Base-by-base conservation (phyloP, 1,140 invertebrate genomes). In the Drosophila chauvacae region DNA sequence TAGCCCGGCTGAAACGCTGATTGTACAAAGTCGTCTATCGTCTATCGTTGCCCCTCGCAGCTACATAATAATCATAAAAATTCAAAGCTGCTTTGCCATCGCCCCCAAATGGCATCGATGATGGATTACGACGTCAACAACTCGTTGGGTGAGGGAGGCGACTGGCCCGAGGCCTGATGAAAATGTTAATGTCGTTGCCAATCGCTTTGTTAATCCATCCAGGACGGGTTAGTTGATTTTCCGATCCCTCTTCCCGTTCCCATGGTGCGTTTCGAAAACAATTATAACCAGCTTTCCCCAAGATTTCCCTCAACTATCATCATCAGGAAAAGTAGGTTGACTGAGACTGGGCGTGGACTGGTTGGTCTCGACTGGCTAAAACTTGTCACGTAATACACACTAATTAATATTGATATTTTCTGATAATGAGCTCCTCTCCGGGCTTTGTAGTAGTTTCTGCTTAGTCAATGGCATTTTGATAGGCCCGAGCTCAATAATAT, bases 101-200 rank as follows among this genome's bases (percentile, higher is more conserved):
- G 20, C 35, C 64, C 44, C 53, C 44, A 45, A 42, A 55, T 64
- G 47, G 72, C 72, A 87, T 83, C 82, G 80, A 88, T 88, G 85
- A 88, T 88, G 85, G 81, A 88, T 88, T 88, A 90, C 85, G 63
- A 77, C 64, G 78, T 85, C 81, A 81, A 76, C 74, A 79, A 76
- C 70, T 69, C 55, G 18, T 41, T 20, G 45, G 37, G 14, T 16
- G 14, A 6, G 26, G 26, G 18, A 23, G 35, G 33, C 30, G 11
- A 37, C 53, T 79, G 30, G 64, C 68, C 74, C 13, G 63, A 57
- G 74, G 85, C 85, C 82, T 88, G 85, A 85, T 88, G 86, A 90
- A 90, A 88, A 88, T 88, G 85, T 85, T 88, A 88, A 90, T 85
- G 85, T 88, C 81, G 81, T 85, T 88, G 81, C 85, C 81, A 88